Base-by-base conservation (phyloP, 2,797 vertebrate genomes). In the Acrocephalus scirpaceus region DNA sequence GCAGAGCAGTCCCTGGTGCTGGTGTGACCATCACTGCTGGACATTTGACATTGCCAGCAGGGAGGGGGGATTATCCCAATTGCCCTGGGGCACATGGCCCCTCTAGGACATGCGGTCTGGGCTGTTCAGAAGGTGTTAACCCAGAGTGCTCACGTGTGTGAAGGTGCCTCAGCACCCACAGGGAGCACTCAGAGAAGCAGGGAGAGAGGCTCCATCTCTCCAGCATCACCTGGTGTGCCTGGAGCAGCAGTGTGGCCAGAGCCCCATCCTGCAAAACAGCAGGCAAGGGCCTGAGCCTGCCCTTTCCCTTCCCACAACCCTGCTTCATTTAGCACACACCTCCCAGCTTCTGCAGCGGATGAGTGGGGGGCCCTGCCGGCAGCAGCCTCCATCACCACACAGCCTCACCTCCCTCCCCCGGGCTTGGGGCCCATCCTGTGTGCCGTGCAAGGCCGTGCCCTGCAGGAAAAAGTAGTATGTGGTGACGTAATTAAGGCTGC, bases 261-360 rank as follows among this genome's bases (percentile, higher is more conserved):
- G 10, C 22, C 26, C 9, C n/a, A 2, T 78, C 51, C 84, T 73
- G 64, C 60, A 79, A 54, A 71, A 50, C 4, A 2, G 47, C 67
- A 60, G 34, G 45, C 8, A 0, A 77, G 48, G 0, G 4, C 61
- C 70, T 82, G 70, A 90, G 65, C 17, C 78, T 71, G 71, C 32
- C 61, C 77, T 91, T 90, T 82, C 61, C 61, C 57, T 92, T 89
- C 93, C 66, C 72, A 91, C 87, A 95, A 74, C 66, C 72, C 95
- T 95, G 95, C 95, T 97, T 96, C 93, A 78, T 95, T 97, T 88
- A 93, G 42, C 4, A 2, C 94, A 95, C 94, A 93, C 95, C 94
- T 95, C 88, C 91, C 53, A 50, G 94, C 72, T 94, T 80, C 94
- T 96, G 94, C 93, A 90, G 88, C 85, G 5, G 90, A 95, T 96